These are phyloP conservation scores for Passer domesticus DNA, from an alignment of 2,113 vertebrate genomes.

Conservation along the genomic window DNA sequence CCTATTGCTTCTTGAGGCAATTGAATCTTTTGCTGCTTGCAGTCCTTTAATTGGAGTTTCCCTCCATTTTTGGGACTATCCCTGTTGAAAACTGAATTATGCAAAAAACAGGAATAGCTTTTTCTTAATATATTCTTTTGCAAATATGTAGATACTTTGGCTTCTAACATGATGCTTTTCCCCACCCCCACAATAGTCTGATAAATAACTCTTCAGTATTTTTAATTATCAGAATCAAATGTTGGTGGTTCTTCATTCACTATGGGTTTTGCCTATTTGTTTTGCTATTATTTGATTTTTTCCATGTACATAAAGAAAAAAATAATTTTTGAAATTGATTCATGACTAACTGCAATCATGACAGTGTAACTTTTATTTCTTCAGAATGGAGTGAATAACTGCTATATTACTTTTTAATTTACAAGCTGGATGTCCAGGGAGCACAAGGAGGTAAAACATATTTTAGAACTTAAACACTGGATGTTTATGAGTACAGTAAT, in stretches of 20 bases:
- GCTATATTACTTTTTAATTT: conserved; percentile 41
- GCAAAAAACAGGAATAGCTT: neutral
- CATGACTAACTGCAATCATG: conserved; percentile 2
- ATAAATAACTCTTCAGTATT: neutral
- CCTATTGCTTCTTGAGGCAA: neutral
- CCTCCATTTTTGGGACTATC: neutral
- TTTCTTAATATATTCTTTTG: neutral
- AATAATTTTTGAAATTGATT: conserved; percentile 34
- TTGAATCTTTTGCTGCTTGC: neutral
- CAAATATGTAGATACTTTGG: neutral
- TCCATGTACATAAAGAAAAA: neutral
- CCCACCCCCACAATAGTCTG: neutral
- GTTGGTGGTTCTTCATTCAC: neutral
- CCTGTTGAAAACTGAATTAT: conserved; percentile 31
- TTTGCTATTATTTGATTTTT: neutral
- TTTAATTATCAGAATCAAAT: conserved; percentile 47
- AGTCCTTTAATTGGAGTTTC: neutral
- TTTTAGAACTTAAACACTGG: neutral
- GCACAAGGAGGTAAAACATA: neutral
- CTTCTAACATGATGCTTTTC: neutral
- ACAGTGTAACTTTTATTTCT: conserved; percentile 34
- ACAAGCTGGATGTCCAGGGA: neutral
- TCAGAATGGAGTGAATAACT: neutral
- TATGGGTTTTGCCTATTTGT: conserved; percentile 20
- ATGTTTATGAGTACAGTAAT: neutral